A percentile compares a stretch with the other conserved stretches of the same genome.
These are phyloP conservation scores for Hemithea aestivaria DNA, from an alignment of 2,888 invertebrate species.

Conservation along the genomic window DNA sequence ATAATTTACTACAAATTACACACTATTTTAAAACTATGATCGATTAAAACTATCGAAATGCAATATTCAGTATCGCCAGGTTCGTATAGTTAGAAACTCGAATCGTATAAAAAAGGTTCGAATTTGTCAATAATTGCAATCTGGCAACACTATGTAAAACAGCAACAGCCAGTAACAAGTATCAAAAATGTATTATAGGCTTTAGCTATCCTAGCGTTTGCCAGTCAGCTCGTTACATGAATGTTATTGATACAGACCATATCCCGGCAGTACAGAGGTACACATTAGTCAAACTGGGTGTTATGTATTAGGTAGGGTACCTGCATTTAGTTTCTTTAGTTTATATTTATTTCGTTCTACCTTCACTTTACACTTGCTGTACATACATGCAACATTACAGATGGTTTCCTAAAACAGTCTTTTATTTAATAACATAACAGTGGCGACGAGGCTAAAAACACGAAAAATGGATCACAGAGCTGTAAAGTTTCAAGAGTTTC, in stretches of 20 bases:
- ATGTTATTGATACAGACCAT: conserved; percentile 42
- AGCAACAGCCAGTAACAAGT: conserved; percentile 28
- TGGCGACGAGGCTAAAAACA: too few relatives aligned
- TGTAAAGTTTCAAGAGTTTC: too few relatives aligned
- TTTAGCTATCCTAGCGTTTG: conserved; percentile 8
- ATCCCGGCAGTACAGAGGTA: conserved; percentile 18
- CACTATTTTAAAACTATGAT: conserved; percentile 14
- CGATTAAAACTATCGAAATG: conserved; percentile 14
- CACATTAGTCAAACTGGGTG: conserved; percentile 5
- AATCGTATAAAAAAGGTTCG: conserved; percentile 1
- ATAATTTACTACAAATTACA: conserved; percentile 14
- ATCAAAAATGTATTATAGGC: conserved; percentile 8
- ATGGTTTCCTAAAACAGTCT: too few relatives aligned
- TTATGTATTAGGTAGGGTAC: too few relatives aligned
- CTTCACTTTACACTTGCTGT: too few relatives aligned
- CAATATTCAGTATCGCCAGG: conserved; percentile 13
- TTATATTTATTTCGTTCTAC: too few relatives aligned
- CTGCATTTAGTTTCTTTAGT: too few relatives aligned
- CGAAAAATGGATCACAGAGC: too few relatives aligned
- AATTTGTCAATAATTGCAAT: conserved; percentile 16
- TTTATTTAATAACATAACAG: too few relatives aligned
- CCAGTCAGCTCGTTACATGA: conserved; percentile 21
- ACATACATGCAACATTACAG: too few relatives aligned
- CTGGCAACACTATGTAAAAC: conserved; percentile 25
- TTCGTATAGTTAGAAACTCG: not conserved